Base-by-base conservation (phyloP, 2,888 invertebrate genomes). In the Axea sp. region DNA sequence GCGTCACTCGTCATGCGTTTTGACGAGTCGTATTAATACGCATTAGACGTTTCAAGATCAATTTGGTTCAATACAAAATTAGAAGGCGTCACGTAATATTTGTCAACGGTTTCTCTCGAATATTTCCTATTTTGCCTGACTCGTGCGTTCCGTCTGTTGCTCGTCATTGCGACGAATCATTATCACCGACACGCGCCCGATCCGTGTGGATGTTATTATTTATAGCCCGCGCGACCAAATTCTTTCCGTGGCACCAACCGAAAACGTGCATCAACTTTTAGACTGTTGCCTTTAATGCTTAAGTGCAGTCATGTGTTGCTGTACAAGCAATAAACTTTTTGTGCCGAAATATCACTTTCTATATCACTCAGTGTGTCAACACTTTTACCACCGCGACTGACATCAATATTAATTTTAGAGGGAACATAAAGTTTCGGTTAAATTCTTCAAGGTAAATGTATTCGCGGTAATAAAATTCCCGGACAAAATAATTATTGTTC, bases 201-300 rank as follows among this genome's bases (percentile, higher is more conserved):
- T 69, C 57, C 73, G 28, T 49, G 47, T 69, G 73, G 73, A 28
- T 60, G 12, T 68, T 76, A 79, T 80, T 82, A 81, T 82, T 81
- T 80, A 81, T 81, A 82, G 80, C 77, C 9, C 55, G 73, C 24
- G 77, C 75, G 80, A 79, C 79, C 74, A 78, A 80, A 78, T 77
- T 75, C 78, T 78, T 76, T 75, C 75, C 51, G 39, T 22, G 12
- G 41, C 55, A 57, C 31, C 43, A 26, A 39, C 55, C 49, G 30
- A 76, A 64, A 64, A 65, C 51, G 59, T 11, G 17, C 31, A 19
- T 24, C 37, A 55, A 64, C 33, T 55, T 71, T 57, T 49, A 51
- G 62, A 60, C 71, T 67, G 75, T 60, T 71, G 71, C 64, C 69
- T 62, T 53, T 67, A 55, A 47, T 71, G 39, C 59, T 72, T 72